Evolutionary conservation across 1,140 invertebrate genomes (phyloP).

Genomic region (Zaprionus davidi): DNA sequence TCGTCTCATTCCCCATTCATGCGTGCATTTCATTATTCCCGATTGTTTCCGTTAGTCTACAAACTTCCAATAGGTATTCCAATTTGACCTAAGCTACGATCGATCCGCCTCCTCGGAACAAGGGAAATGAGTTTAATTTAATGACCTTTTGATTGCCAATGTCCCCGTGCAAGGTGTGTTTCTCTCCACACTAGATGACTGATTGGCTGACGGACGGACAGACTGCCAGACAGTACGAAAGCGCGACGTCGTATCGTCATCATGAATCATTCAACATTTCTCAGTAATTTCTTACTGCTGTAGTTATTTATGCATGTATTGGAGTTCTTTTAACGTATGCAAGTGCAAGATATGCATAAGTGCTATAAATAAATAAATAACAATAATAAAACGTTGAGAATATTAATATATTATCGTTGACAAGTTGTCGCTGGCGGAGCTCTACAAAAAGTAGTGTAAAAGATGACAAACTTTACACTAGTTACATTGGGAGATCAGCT

Average conservation of each 20-base stretch:
- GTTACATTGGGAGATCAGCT: not conserved
- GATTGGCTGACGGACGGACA: conserved; percentile 49
- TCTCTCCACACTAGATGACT: conserved; percentile 48
- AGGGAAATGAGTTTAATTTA: conserved; percentile 72
- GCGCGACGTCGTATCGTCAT: conserved; percentile 21
- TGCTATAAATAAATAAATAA: conserved; percentile 13
- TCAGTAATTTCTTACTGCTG: conserved; percentile 44
- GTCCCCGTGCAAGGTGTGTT: conserved; percentile 58
- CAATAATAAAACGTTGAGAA: conserved; percentile 2
- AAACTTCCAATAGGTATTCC: conserved; percentile 31
- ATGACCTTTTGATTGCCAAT: conserved; percentile 60
- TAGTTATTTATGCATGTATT: not conserved
- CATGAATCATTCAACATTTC: conserved; percentile 64
- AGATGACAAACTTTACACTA: not conserved
- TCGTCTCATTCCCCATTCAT: conserved; percentile 51
- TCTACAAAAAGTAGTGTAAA: too few species aligned
- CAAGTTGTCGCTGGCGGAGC: not conserved
- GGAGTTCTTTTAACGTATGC: conserved; percentile 19
- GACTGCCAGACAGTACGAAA: not conserved
- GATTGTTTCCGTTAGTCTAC: conserved; percentile 71
- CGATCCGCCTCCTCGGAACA: not conserved
- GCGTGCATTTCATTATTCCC: conserved; percentile 73
- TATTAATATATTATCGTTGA: not conserved
- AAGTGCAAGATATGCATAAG: conserved; percentile 28
- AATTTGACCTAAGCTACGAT: conserved; percentile 34